These are phyloP conservation scores for Rhombomys opimus DNA, from an alignment of 2,113 vertebrate species.

Conservation along the genomic window DNA sequence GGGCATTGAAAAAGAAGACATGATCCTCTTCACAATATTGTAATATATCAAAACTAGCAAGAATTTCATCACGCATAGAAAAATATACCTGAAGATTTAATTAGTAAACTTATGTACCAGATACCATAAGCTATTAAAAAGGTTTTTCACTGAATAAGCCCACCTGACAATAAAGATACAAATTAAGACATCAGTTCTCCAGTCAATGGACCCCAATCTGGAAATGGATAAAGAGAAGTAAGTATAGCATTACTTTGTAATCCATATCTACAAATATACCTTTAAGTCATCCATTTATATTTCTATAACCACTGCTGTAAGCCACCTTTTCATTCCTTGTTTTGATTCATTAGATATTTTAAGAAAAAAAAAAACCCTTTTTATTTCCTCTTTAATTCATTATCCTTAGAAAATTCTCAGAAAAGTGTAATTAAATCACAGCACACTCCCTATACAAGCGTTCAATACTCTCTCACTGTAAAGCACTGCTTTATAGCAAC, in stretches of 20 bases:
- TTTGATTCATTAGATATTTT: not conserved
- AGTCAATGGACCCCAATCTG: not conserved
- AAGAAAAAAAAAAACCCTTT: conserved; percentile 11
- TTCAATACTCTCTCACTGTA: not conserved
- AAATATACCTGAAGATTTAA: conserved; percentile 52
- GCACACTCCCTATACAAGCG: not conserved
- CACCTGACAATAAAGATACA: not conserved
- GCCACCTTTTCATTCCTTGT: not conserved
- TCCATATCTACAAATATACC: not conserved
- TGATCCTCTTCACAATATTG: not conserved
- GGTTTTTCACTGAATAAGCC: not conserved
- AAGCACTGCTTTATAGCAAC: not conserved
- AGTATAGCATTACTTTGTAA: not conserved
- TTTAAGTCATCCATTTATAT: not conserved
- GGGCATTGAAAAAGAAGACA: not conserved
- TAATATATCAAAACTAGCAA: conserved; percentile 31
- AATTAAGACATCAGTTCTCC: not conserved
- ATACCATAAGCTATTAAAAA: conserved; percentile 21
- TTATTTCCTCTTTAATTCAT: not conserved
- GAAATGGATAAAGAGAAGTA: not conserved
- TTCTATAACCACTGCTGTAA: not conserved
- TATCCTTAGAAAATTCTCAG: not conserved
- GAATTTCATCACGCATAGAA: not conserved
- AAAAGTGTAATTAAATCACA: not conserved
- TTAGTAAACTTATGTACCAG: not conserved